phyloP scores from a whole-genome alignment of 1,140 invertebrate species.

The Cyclargus thomasi region DNA sequence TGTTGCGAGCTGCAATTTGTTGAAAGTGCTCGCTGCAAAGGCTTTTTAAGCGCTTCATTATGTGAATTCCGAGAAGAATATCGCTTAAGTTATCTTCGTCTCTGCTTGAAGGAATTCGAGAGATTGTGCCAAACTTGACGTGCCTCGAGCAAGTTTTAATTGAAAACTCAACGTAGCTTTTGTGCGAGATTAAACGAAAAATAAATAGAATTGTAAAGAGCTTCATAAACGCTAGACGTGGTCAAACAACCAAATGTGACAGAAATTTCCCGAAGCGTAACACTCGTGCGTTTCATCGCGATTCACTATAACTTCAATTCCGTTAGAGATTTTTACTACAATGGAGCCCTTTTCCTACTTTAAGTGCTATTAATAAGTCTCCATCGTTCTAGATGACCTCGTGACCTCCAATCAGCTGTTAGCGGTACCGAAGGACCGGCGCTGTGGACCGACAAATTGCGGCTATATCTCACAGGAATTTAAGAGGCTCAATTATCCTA shows the following conservation, averaged over 20 bases:
- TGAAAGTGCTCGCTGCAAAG: constrained; percentile 28
- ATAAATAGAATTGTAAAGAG: background rate
- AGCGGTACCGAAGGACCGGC: constrained; percentile 1
- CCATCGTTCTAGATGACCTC: background rate
- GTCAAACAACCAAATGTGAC: background rate
- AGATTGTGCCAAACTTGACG: background rate
- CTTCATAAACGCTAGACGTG: background rate
- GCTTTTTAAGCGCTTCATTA: constrained; percentile 27
- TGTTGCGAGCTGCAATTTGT: constrained; percentile 28
- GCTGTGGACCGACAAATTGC: background rate
- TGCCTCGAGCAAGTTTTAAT: background rate
- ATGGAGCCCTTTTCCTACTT: too few relatives aligned
- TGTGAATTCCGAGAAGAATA: constrained; percentile 18
- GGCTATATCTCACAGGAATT: constrained; percentile 4
- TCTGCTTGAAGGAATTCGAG: background rate
- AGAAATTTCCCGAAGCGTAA: background rate
- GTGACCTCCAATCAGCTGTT: constrained; percentile 4
- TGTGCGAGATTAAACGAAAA: background rate
- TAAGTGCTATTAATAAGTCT: background rate
- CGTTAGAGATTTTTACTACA: too few relatives aligned
- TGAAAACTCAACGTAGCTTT: background rate
- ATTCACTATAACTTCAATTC: too few relatives aligned
- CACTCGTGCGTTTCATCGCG: too few relatives aligned
- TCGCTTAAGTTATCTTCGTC: constrained; percentile 15
- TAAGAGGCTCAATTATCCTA: constrained; percentile 1